Evolutionary conservation across 2,888 invertebrate species (phyloP).

Genomic region (Sycophila texana): DNA sequence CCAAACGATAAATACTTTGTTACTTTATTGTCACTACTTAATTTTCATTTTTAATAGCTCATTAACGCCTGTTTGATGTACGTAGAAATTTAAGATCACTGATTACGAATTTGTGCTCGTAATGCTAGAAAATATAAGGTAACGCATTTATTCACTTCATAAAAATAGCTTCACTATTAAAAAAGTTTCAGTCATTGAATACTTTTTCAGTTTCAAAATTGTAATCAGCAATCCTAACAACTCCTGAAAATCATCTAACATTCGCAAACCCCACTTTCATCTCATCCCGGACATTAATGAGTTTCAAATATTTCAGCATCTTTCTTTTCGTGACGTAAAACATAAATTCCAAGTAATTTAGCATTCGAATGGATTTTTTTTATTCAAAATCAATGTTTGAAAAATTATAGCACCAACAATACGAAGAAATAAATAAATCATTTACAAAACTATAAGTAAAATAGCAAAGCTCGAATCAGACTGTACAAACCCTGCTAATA

Average conservation of each 20-base stretch:
- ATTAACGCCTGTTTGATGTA: too few species aligned
- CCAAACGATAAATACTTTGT: constrained; percentile 17
- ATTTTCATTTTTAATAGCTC: constrained; percentile 8
- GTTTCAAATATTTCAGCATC: constrained; percentile 16
- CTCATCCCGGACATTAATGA: too few species aligned
- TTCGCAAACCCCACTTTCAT: too few species aligned
- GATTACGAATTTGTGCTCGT: too few species aligned
- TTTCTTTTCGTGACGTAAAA: neutral
- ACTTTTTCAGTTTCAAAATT: too few species aligned
- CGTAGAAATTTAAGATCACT: too few species aligned
- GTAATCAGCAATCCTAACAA: too few species aligned
- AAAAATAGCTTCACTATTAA: too few species aligned
- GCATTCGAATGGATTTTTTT: neutral
- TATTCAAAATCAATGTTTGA: neutral
- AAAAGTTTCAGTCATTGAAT: too few species aligned
- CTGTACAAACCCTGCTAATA: constrained; percentile 48
- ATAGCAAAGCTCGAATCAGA: constrained; percentile 43
- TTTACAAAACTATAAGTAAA: constrained; percentile 43
- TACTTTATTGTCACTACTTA: constrained; percentile 34
- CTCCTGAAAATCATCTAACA: too few species aligned
- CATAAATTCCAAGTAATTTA: neutral
- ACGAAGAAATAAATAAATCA: constrained; percentile 50
- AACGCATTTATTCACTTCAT: too few species aligned
- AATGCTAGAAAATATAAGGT: too few species aligned
- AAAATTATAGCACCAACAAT: constrained; percentile 51